phyloP scores from a whole-genome alignment of 2,113 vertebrate species.

The Lophura nycthemera region DNA sequence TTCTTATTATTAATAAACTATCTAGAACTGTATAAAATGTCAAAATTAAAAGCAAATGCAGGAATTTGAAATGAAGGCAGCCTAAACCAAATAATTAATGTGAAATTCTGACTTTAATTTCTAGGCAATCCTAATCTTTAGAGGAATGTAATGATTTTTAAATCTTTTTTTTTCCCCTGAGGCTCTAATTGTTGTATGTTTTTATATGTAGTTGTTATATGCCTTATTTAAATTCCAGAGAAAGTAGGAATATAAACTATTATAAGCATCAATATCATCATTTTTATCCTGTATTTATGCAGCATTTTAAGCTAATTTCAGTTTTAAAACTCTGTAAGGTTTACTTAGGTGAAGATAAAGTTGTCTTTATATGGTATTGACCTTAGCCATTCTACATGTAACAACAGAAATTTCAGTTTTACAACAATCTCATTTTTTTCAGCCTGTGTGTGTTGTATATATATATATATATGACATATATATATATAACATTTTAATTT shows the following conservation, averaged over 20 bases:
- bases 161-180: neutral
- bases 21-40: neutral
- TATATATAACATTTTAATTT: neutral
- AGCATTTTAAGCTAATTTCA: neutral
- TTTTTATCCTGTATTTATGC: accelerated
- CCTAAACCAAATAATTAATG: neutral
- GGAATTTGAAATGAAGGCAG: neutral
- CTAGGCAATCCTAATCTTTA: neutral
- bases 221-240: neutral
- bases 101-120: neutral
- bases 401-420: neutral
- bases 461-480: too few relatives aligned
- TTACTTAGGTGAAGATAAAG: neutral
- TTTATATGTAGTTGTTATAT: neutral
- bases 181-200: neutral
- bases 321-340: neutral
- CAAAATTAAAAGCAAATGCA: neutral
- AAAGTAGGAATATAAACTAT: neutral
- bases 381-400: neutral
- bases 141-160: neutral
- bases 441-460: neutral
- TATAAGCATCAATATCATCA: neutral
- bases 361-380: neutral
- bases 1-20: neutral
- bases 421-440: neutral